phyloP scores from a whole-genome alignment of 23 tunicate species.

The Trididemnum clinides region DNA sequence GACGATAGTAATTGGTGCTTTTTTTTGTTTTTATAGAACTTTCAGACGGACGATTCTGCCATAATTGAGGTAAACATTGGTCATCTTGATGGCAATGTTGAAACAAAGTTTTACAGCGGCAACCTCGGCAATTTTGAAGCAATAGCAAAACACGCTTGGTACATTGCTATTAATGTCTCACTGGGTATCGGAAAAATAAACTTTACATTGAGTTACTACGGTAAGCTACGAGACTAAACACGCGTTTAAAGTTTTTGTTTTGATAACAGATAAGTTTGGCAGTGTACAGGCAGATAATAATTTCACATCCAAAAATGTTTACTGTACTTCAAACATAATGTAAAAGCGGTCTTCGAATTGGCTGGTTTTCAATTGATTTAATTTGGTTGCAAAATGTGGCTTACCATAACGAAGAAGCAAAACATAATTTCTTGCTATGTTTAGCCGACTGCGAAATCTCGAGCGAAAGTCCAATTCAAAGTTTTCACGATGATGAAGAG shows the following conservation, averaged over 20 bases:
- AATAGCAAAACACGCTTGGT: not conserved
- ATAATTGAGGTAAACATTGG: not conserved
- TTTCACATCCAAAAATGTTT: too few species aligned
- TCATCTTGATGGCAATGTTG: not conserved
- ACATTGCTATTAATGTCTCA: not conserved
- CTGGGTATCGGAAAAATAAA: not conserved
- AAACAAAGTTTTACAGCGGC: not conserved
- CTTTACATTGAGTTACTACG: slow-evolving; percentile 6
- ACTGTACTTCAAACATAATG: too few species aligned
- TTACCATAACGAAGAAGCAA: too few species aligned
- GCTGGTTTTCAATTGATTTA: too few species aligned
- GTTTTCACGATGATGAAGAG: not conserved
- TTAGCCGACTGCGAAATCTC: not conserved
- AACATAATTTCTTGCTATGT: too few species aligned
- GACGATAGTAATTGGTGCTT: too few species aligned
- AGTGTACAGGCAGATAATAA: too few species aligned
- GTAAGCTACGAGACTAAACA: too few species aligned
- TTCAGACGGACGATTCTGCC: not conserved
- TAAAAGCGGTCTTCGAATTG: too few species aligned
- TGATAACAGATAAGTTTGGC: too few species aligned
- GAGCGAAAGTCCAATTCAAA: not conserved
- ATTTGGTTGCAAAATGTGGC: too few species aligned
- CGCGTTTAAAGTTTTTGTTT: too few species aligned
- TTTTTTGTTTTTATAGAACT: slow-evolving; percentile 1
- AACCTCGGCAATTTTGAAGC: not conserved